phyloP scores from a whole-genome alignment of 1,140 invertebrate genomes.

The Drosophila yakuba region DNA sequence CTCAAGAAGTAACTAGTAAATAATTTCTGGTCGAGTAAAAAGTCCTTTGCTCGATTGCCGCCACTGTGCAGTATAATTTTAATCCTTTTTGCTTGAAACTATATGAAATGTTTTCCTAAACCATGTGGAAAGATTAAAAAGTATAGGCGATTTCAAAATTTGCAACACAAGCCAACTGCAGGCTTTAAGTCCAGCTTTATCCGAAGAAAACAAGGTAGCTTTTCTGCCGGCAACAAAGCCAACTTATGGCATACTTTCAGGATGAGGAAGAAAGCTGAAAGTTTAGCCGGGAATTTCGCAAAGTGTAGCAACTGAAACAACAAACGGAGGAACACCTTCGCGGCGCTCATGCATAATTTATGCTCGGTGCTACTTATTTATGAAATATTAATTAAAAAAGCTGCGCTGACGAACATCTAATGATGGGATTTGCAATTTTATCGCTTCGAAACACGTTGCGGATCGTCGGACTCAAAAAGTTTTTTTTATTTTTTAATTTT shows the following conservation, averaged over 20 bases:
- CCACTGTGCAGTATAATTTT: background rate
- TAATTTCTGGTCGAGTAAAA: background rate
- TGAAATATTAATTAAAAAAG: slow-evolving; percentile 54
- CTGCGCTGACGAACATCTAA: slow-evolving; percentile 38
- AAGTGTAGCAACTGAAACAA: slow-evolving; percentile 25
- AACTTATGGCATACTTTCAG: slow-evolving; percentile 51
- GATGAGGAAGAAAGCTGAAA: slow-evolving; percentile 15
- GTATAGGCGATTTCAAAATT: background rate
- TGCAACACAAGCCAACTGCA: background rate
- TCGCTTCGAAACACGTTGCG: slow-evolving; percentile 37
- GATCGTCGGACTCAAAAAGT: slow-evolving; percentile 29
- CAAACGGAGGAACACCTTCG: slow-evolving; percentile 21
- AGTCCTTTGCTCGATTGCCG: background rate
- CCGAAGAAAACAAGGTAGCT: background rate
- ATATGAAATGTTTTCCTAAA: no score
- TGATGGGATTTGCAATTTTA: slow-evolving; percentile 56
- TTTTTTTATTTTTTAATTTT: slow-evolving; percentile 41
- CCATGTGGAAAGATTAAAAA: background rate
- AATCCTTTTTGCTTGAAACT: background rate
- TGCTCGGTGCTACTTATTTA: slow-evolving; percentile 45
- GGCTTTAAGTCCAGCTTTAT: background rate
- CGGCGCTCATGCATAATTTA: slow-evolving; percentile 48
- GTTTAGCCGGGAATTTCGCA: slow-evolving; percentile 7
- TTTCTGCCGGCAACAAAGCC: background rate
- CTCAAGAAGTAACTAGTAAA: no score